A percentile compares a stretch with the other conserved stretches of the same genome.
Conservation (phyloP, 2,888 invertebrate species). For the Luffia ferchaultella region DNA sequence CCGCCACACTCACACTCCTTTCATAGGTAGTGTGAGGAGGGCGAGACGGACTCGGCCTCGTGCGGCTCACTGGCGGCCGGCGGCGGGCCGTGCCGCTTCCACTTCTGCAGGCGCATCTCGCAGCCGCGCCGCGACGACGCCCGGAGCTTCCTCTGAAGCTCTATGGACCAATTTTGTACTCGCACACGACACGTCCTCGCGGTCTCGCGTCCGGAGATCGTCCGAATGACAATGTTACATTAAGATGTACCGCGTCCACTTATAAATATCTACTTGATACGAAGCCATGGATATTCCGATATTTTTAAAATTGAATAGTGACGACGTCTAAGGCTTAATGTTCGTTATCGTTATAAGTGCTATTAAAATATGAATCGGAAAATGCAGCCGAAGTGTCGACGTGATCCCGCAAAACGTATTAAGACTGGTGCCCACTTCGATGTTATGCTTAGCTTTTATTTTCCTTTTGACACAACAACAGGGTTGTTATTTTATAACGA, state of each 20-base stretch:
- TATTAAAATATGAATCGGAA: conserved; percentile 28
- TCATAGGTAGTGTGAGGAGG: conserved; percentile 57
- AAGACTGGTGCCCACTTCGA: neutral
- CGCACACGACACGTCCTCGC: conserved; percentile 47
- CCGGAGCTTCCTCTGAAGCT: conserved; percentile 47
- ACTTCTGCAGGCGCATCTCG: conserved; percentile 51
- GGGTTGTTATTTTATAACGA: too few relatives aligned
- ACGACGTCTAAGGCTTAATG: conserved; percentile 45
- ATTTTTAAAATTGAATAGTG: conserved; percentile 16
- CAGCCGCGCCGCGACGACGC: conserved; percentile 41
- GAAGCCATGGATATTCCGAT: neutral
- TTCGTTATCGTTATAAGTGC: conserved; percentile 18
- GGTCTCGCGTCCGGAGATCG: conserved; percentile 12
- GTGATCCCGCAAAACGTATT: neutral
- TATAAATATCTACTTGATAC: conserved; percentile 8
- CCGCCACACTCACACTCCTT: conserved; percentile 63
- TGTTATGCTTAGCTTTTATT: too few relatives aligned
- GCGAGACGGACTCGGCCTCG: conserved; percentile 57
- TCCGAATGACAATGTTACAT: conserved; percentile 20
- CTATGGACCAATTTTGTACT: conserved; percentile 60
- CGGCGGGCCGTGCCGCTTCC: conserved; percentile 38
- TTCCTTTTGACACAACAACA: too few relatives aligned
- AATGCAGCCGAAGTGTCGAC: conserved; percentile 18
- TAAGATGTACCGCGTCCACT: conserved; percentile 29
- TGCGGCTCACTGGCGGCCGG: conserved; percentile 46